phyloP scores from a whole-genome alignment of 2,113 vertebrate species.

The Todiramphus saurophagus region DNA sequence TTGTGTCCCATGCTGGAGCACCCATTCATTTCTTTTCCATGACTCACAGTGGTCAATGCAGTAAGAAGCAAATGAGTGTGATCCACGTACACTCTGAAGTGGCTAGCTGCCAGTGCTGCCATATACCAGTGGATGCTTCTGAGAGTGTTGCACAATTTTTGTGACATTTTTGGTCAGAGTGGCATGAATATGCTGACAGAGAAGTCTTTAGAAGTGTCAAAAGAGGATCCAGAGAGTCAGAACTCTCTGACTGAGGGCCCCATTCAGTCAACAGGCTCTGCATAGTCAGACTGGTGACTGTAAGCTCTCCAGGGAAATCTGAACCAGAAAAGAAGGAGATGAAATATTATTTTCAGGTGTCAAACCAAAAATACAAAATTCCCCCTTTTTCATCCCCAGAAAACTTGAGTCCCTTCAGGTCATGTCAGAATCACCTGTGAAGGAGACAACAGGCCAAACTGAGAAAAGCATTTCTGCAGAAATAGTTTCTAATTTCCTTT shows the following conservation, averaged over 20 bases:
- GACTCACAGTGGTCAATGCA: not conserved
- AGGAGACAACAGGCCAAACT: not conserved
- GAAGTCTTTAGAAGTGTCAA: not conserved
- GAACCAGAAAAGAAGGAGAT: not conserved
- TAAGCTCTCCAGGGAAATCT: not conserved
- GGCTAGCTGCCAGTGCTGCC: not conserved
- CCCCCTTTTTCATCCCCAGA: accelerated
- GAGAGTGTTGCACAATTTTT: not conserved
- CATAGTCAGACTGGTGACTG: not conserved
- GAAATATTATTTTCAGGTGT: not conserved
- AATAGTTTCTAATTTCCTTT: not conserved
- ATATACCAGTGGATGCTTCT: not conserved
- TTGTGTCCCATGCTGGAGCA: not conserved
- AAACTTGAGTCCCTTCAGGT: not conserved
- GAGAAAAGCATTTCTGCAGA: not conserved
- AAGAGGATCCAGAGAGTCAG: not conserved
- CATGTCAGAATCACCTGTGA: not conserved
- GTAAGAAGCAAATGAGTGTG: not conserved
- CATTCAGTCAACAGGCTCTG: not conserved
- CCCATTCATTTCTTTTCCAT: not conserved
- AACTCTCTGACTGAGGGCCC: not conserved
- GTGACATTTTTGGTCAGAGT: not conserved
- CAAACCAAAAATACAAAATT: not conserved
- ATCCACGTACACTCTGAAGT: not conserved
- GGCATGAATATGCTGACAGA: not conserved